Evolutionary conservation across 1,140 invertebrate species (phyloP).

Genomic region (Hetaerina americana): DNA sequence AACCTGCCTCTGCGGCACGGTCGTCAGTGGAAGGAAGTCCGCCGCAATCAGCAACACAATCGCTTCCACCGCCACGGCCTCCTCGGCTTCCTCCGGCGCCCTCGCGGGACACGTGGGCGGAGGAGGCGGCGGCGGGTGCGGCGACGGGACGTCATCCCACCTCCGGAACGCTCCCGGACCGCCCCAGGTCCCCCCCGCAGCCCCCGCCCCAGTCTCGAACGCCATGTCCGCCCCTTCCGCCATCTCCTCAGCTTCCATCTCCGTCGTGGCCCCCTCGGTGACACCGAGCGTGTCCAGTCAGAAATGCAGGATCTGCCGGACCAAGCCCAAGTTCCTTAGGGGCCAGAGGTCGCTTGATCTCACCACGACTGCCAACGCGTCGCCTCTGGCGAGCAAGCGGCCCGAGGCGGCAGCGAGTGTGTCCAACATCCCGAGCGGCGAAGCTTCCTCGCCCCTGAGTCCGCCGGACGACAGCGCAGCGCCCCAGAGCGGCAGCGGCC

Average conservation of each 20-base stretch:
- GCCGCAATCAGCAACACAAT: background rate
- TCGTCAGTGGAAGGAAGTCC: background rate
- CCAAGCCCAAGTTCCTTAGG: conserved; percentile 7
- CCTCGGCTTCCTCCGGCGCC: background rate
- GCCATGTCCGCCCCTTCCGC: background rate
- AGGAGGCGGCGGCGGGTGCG: too few species aligned
- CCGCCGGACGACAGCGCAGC: background rate
- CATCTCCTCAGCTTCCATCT: background rate
- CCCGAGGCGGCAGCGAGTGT: background rate
- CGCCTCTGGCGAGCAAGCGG: background rate
- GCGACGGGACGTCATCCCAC: too few species aligned
- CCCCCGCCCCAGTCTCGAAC: background rate
- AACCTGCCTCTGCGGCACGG: conserved; percentile 5
- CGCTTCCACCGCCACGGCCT: background rate
- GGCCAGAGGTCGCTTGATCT: conserved; percentile 7
- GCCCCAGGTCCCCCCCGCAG: too few species aligned
- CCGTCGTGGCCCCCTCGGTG: too few species aligned
- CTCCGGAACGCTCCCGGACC: background rate
- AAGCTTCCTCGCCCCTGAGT: background rate
- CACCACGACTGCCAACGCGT: background rate
- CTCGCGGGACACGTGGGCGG: too few species aligned
- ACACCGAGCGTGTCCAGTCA: background rate
- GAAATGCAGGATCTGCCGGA: conserved; percentile 10
- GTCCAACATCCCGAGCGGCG: background rate
- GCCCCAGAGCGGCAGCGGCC: background rate